Base-by-base conservation (phyloP, 2,797 vertebrate species). In the Pangasius sanitwongsei region DNA sequence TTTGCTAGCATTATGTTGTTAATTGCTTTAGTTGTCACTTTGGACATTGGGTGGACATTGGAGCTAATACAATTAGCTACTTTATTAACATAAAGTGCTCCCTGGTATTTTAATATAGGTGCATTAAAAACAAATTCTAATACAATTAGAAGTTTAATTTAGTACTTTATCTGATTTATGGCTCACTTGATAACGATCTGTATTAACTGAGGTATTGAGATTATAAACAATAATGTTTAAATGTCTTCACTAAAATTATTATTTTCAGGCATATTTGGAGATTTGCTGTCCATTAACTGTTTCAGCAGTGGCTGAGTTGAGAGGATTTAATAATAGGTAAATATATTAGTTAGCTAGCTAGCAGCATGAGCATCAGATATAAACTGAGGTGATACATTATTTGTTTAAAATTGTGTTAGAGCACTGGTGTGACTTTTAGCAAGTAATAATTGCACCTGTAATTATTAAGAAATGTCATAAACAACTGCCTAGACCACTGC, bases 51-150 rank as follows among this genome's bases (percentile, higher is more conserved):
- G 37, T 50, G 41, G 82, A 65, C 25, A 44, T 4, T 48, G 61
- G 28, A 67, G 16, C 41, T 67, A 84, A 84, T 67, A 31, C 6
- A 50, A 50, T 84, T 31, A 84, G 25, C 61, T 65, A 48, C 61
- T 31, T 84, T 84, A 63, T 65, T 63, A 83, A 25, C 55, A 82
- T 37, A 82, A 83, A 44, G 57, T 16, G 63, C 81, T 63, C 37
- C 6, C 80, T 41, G 81, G 37, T 65, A 83, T 44, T 83, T 83
- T 83, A 63, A 63, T 65, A 61, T 15, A 61, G 55, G 34, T 63
- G 25, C 37, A 44, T 83, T 41, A 28, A 61, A 61, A 83, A 78
- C 50, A 80, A 81, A 57, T 57, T 34, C 1, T 5, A 28, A 44
- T 63, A 61, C 12, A 63, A 83, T 83, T 44, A 63, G 37, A 25